Base-by-base conservation (phyloP, 2,797 vertebrate genomes). In the Lemur catta region DNA sequence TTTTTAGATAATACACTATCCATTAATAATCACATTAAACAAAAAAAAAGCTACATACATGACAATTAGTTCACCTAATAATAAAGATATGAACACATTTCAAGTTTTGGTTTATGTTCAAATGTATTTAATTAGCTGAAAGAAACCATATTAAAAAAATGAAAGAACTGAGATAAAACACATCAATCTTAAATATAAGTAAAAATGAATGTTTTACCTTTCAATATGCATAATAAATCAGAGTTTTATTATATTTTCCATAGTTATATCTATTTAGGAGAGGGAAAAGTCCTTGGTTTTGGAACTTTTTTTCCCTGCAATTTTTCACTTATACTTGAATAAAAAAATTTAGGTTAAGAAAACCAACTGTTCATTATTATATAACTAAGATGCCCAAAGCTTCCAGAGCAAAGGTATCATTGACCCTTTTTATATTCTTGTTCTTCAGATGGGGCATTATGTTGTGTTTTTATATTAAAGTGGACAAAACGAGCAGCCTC, bases 231-330 rank as follows among this genome's bases (percentile, higher is more conserved):
- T 48, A 85, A 71, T 33, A 78, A 67, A 72, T 80, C 26, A 95
- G 43, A 74, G 30, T 5, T 65, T 91, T 65, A 71, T 78, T 69
- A 48, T 3, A 59, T 91, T 96, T 97, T 89, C 22, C n/a, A 69
- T 33, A 71, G 0, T 59, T 76, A 30, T 52, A 67, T 63, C 33
- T 74, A 65, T 57, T 89, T 71, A 33, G 43, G 12, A 88, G 41
- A 57, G n/a, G 15, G n/a, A 81, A 82, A 92, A 38, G 0, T 0
- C 1, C 2, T 72, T 69, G 33, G 5, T 43, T 55, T 84, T 55
- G 1, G 11, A 69, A 75, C 63, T 4, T 79, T 76, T 76, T 92
- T 38, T 50, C 26, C 57, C 28, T 63, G 7, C 9, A 41, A 52
- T 38, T 93, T 92, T 89, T 86, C 20, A 86, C 5, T 38, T 80